These are phyloP conservation scores for Amia ocellicauda DNA, from an alignment of 2,113 vertebrate genomes.

Conservation along the genomic window DNA sequence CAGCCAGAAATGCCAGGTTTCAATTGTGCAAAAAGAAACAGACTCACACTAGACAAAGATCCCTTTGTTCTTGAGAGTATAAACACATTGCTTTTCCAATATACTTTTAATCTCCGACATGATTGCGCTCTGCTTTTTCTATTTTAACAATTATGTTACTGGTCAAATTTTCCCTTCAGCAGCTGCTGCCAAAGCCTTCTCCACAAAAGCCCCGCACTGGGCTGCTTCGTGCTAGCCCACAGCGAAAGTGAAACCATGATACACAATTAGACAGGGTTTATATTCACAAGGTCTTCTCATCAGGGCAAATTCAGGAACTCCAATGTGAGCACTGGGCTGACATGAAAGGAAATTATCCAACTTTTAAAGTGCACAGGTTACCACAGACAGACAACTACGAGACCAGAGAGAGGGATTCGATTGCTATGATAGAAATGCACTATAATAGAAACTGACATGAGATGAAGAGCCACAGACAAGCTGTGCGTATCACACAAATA, in stretches of 20 bases:
- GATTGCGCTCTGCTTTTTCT: neutral
- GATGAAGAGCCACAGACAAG: neutral
- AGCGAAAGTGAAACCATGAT: slow-evolving; percentile 1
- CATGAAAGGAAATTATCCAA: slow-evolving; percentile 12
- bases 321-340: neutral
- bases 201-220: neutral
- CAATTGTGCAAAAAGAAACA: no score
- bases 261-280: neutral
- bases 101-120: neutral
- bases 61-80: neutral
- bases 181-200: neutral
- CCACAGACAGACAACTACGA: neutral
- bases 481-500: neutral
- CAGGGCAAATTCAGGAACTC: neutral
- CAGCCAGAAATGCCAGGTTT: neutral
- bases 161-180: neutral
- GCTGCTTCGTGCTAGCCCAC: slow-evolving; percentile 2
- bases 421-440: neutral
- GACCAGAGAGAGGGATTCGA: neutral
- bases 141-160: neutral
- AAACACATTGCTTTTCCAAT: neutral
- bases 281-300: neutral
- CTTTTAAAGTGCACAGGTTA: neutral
- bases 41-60: neutral
- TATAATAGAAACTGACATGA: neutral